Conservation (phyloP, 2,888 invertebrate species). For the Sisyra terminalis region DNA sequence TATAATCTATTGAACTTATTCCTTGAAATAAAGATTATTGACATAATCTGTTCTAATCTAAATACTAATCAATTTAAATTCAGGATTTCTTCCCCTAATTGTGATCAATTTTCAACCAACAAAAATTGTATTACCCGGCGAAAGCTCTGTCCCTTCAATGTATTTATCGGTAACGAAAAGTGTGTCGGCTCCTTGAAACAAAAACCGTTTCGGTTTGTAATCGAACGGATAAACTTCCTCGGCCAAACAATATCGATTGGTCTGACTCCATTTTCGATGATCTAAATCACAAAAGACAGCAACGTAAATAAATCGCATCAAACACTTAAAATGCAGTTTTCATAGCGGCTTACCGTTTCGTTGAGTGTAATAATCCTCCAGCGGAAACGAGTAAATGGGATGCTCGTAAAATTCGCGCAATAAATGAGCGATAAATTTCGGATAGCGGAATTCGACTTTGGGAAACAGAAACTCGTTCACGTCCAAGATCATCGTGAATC, state of each 20-base stretch:
- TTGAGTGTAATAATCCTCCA: conserved; percentile 1
- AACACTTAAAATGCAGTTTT: no score
- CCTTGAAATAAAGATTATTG: no score
- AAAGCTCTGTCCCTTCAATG: neutral
- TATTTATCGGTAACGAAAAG: neutral
- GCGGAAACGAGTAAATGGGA: neutral
- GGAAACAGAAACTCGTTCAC: neutral
- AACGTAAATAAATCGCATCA: no score
- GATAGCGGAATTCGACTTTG: neutral
- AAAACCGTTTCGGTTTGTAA: neutral
- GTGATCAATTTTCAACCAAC: no score
- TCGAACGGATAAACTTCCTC: neutral
- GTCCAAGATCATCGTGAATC: neutral
- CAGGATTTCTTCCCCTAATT: no score
- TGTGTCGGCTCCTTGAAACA: neutral
- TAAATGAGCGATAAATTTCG: neutral
- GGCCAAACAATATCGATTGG: conserved; percentile 1
- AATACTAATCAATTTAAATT: no score
- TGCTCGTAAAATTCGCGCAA: neutral
- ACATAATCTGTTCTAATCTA: no score
- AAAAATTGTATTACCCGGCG: no score
- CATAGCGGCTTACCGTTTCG: neutral
- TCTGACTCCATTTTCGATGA: neutral
- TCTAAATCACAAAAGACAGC: no score
- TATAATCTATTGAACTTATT: no score